These are phyloP conservation scores for Xylota segnis DNA, from an alignment of 2,888 invertebrate genomes.

Conservation along the genomic window DNA sequence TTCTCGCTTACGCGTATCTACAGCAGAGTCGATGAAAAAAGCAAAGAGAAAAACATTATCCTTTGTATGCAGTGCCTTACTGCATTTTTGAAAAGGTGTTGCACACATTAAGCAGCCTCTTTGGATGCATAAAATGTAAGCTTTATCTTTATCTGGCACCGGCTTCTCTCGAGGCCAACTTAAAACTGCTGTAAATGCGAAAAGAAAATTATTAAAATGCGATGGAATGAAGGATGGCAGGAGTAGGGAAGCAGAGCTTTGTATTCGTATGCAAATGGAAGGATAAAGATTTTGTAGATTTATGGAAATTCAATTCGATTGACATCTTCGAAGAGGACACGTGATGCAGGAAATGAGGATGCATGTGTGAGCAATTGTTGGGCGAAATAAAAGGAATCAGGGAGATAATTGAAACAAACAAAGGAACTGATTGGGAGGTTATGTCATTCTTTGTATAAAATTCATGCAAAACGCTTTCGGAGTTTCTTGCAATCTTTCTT, in stretches of 20 bases:
- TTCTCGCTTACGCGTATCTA: conserved; percentile 7
- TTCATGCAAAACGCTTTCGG: too few relatives aligned
- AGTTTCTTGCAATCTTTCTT: too few relatives aligned
- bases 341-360: too few relatives aligned
- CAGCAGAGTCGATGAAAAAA: conserved; percentile 39
- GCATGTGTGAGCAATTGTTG: too few relatives aligned
- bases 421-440: too few relatives aligned
- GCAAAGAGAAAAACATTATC: conserved; percentile 4
- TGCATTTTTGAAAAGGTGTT: conserved; percentile 29
- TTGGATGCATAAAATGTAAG: conserved; percentile 5
- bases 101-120: conserved; percentile 14
- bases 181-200: neutral
- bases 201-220: neutral
- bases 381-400: too few relatives aligned
- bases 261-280: conserved; percentile 1
- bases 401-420: too few relatives aligned
- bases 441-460: too few relatives aligned
- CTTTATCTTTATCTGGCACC: neutral
- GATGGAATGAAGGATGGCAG: neutral
- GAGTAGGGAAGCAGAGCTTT: neutral
- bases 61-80: conserved; percentile 12
- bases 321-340: too few relatives aligned
- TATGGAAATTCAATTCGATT: neutral
- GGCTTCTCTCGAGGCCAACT: neutral
- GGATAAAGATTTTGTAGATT: neutral